Evolutionary conservation across 2,888 invertebrate species (phyloP).

Genomic region (Melanostoma mellinum): DNA sequence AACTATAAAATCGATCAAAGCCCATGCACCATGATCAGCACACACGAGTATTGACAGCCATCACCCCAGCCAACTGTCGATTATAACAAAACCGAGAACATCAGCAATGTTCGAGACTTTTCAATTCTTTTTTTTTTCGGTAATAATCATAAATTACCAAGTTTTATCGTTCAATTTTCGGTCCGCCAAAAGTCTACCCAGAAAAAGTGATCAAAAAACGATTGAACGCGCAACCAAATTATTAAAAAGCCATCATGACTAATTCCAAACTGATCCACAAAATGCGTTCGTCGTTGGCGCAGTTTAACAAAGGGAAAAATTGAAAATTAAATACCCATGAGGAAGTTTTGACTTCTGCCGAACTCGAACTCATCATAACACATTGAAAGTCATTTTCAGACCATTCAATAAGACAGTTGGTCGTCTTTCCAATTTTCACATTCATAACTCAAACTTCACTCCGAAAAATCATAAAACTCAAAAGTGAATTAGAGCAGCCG

Average conservation of each 20-base stretch:
- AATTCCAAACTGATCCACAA: constrained; percentile 68
- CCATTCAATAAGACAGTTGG: constrained; percentile 41
- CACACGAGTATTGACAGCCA: not conserved
- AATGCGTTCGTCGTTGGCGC: constrained; percentile 5
- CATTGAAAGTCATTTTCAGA: constrained; percentile 23
- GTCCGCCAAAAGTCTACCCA: constrained; percentile 29
- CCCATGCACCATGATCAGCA: constrained; percentile 58
- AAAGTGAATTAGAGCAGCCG: constrained; percentile 54
- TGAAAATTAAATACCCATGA: constrained; percentile 61
- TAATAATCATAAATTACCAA: constrained; percentile 71
- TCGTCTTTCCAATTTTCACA: constrained; percentile 3
- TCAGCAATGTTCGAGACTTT: constrained; percentile 32
- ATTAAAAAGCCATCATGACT: constrained; percentile 72
- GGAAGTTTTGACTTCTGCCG: constrained; percentile 30
- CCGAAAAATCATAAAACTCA: constrained; percentile 67
- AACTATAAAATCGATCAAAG: constrained; percentile 52
- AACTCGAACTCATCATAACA: not conserved
- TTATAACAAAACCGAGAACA: constrained; percentile 32
- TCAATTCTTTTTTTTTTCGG: constrained; percentile 43
- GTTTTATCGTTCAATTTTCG: constrained; percentile 66
- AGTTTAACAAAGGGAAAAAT: constrained; percentile 43
- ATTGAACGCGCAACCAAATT: constrained; percentile 60
- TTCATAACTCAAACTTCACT: constrained; percentile 64
- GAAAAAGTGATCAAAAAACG: constrained; percentile 25
- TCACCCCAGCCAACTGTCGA: constrained; percentile 62